Evolutionary conservation across 2,113 vertebrate species (phyloP), one percentile per base, ranked within the genome.

Genomic region (Corythornis madagascariensis): DNA sequence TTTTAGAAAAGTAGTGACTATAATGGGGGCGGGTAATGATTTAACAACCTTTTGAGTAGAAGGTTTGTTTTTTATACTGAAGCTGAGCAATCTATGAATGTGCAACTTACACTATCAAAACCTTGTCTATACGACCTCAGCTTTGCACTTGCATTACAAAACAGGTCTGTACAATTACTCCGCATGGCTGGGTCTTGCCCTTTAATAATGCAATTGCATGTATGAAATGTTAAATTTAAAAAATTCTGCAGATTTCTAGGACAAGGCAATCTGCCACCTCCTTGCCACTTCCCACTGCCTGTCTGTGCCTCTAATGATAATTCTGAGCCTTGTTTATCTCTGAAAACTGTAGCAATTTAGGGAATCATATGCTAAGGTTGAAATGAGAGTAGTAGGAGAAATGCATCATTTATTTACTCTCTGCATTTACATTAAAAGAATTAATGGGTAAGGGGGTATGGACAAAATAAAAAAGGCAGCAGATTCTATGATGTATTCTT

Each of bases 181-280:
- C 66, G n/a, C 29, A 20, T 71, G 72, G 9, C 60, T 92, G n/a
- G 50, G 29, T 89, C 67, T 92, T 94, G 71, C 16, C 43, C 78
- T 93, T 93, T 91, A 92, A 77, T 88, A 83, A 52, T 86, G 61
- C 35, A 81, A 71, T 52, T 77, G 18, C 72, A 52, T 86, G 6
- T 90, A 86, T 95, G 94, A 89, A 83, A 90, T 83, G 52, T 77
- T 93, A 94, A 89, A 74, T 94, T 92, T n/a, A 5, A 83, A 95
- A 80, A 74, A 77, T 72, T 65, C 90, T 57, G 71, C 89, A 59
- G 52, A 86, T 92, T 92, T 92, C 72, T 92, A 72, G 92, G 92
- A 95, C 87, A 71, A 85, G 84, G 79, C 92, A 93, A 93, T 95
- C 89, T 95, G 75, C 89, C 92, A 89, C 82, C 89, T 94, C 78